Evolutionary conservation across 1,140 invertebrate genomes (phyloP), one percentile per base, ranked within the genome.

Genomic region (Bilobella aurantiaca): DNA sequence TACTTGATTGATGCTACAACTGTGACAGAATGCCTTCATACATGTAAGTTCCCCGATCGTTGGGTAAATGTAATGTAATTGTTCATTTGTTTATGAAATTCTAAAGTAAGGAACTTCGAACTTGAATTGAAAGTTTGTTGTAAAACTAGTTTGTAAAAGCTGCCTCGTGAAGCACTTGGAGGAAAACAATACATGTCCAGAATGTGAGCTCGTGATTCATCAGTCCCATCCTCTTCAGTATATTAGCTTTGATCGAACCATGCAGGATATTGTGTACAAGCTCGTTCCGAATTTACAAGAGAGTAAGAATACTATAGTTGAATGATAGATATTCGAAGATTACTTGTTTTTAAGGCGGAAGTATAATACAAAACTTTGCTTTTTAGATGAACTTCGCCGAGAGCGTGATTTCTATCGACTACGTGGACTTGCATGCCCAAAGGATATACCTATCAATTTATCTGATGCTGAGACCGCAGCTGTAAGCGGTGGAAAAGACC

Each of bases 241-340:
- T 74, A 95, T 98, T 73, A 94, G 92, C 77, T 95, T 96, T 80
- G 96, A 98, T 80, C 83, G 95, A 73, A 98, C 94, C 65, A 92
- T 98, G 89, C 96, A 98, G 79, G 94, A 98, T 81, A 95, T 98
- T 79, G 94, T 98, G 58, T 97, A 95, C 80, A 98, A 98, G 84
- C 79, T 96, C 71, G 92, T 96, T 69, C 92, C 92, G 66, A 86
- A 93, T 75, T 81, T 96, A 69, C 91, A 95, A 80, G 87, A 90
- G 78, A 88, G 90, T 91, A 79, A 81, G 81, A n/a, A n/a, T n/a
- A n/a, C n/a, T n/a, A n/a, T n/a, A n/a, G n/a, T n/a, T n/a, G 32
- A 49, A 25, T 8, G 46, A 27, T 12, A 5, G 0, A 30, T 21
- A 66, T 8, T 21, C n/a, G 27, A 3, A 32, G n/a, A 16, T 61